Evolutionary conservation across 2,888 invertebrate genomes (phyloP), one percentile per base, ranked within the genome.

Genomic region (Bombyx huttoni): DNA sequence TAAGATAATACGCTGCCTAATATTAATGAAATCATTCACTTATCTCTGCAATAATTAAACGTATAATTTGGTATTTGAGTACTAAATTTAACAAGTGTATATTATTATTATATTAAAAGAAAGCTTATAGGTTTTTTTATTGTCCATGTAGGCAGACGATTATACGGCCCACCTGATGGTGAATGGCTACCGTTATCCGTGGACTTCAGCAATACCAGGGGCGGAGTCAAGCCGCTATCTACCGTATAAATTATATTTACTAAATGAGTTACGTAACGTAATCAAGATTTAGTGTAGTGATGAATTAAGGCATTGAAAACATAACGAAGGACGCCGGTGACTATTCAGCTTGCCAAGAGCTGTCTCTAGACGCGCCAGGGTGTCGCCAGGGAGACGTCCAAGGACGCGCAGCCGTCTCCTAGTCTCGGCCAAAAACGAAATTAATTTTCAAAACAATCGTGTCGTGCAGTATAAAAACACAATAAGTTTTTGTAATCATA

Each of bases 351-450:
- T 40, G 40, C 6, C 40, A 40, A 10, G 40, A 40, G 40, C 12
- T 40, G 40, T 40, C 40, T 40, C 12, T 12, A 33, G 51, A 47
- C 51, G 53, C 55, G 53, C 12, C 54, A 13, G 52, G 24, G 34
- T 13, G 55, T 40, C 55, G 55, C 53, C 53, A 46, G 48, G 13
- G 51, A 35, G 34, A 33, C 49, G 46, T 33, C 51, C 46, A 46
- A 49, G 54, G 46, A 51, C 48, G 35, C 5, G 8, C 49, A n/a
- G 50, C 47, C 51, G 45, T 49, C 51, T 47, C 40, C 47, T 24
- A 50, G 47, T 48, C 48, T 48, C 14, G 14, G 47, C n/a, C 13
- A n/a, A 13, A 13, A 47, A 13, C 9, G 9, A 24, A n/a, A 47
- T 14, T 24, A 10, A 47, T 47, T 24, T 47, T 47, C 9, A 7